Percentiles rank a stretch among this genome's conserved stretches.
Conservation (phyloP, 1,140 invertebrate species). For the Helicorthomorpha holstii region DNA sequence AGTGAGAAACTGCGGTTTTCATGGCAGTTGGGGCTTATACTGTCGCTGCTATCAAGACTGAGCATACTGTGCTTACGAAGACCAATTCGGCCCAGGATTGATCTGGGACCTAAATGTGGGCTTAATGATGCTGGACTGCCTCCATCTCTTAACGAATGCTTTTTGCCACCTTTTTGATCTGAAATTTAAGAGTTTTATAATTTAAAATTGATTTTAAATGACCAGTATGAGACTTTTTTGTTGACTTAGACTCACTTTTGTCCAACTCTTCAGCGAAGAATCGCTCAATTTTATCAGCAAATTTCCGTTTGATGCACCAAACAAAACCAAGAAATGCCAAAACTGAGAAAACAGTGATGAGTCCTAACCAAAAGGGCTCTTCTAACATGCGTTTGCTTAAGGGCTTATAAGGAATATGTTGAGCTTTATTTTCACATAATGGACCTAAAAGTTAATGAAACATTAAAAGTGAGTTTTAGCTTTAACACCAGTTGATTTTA, state of each 20-base stretch:
- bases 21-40: neutral
- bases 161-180: neutral
- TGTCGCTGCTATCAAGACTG: slow-evolving; percentile 37
- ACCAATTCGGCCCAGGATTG: slow-evolving; percentile 52
- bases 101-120: slow-evolving; percentile 20
- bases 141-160: neutral
- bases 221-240: slow-evolving; percentile 12
- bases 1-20: slow-evolving; percentile 9
- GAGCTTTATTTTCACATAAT: neutral
- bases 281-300: slow-evolving; percentile 64
- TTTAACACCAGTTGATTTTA: too few species aligned
- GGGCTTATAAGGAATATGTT: slow-evolving; percentile 44
- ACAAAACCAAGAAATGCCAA: slow-evolving; percentile 50
- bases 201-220: neutral
- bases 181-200: neutral
- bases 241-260: slow-evolving; percentile 26
- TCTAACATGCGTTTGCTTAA: slow-evolving; percentile 54
- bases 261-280: slow-evolving; percentile 58
- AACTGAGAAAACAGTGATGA: slow-evolving; percentile 58
- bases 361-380: slow-evolving; percentile 63
- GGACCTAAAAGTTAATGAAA: neutral
- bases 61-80: slow-evolving; percentile 60
- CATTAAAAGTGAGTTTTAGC: too few species aligned
- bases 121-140: neutral
- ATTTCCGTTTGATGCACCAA: slow-evolving; percentile 61